Percentiles rank a stretch among this genome's conserved stretches.
These are phyloP conservation scores for Triplophysa dalaica DNA, from an alignment of 2,113 vertebrate species.

Conservation along the genomic window DNA sequence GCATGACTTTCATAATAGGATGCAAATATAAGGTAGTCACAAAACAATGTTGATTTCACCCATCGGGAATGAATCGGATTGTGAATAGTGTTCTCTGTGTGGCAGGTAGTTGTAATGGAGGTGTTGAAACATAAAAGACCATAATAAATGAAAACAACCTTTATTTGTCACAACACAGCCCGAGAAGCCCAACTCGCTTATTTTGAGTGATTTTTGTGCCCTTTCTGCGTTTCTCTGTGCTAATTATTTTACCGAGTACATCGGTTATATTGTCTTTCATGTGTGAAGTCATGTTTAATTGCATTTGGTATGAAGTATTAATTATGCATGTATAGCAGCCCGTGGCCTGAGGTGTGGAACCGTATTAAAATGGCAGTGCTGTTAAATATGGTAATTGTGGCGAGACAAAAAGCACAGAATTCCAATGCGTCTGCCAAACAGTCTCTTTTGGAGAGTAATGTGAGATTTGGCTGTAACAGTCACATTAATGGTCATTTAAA, in stretches of 20 bases:
- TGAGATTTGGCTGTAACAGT: too few species aligned
- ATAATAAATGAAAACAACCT: slow-evolving; percentile 23
- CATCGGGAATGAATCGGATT: too few species aligned
- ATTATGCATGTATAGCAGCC: slow-evolving; percentile 55
- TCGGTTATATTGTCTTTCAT: slow-evolving; percentile 47
- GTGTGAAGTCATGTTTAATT: slow-evolving; percentile 54
- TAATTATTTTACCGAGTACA: slow-evolving; percentile 49
- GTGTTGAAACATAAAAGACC: too few species aligned
- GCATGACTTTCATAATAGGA: too few species aligned
- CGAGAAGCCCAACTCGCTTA: neutral
- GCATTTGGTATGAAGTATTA: slow-evolving; percentile 54
- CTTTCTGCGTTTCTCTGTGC: slow-evolving; percentile 32
- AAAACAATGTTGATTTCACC: too few species aligned
- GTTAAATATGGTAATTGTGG: slow-evolving; percentile 57
- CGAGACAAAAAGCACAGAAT: slow-evolving; percentile 42
- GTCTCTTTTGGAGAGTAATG: too few species aligned
- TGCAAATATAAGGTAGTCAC: too few species aligned
- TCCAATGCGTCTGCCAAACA: slow-evolving; percentile 2
- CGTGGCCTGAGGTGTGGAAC: slow-evolving; percentile 43
- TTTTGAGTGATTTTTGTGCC: slow-evolving; percentile 21
- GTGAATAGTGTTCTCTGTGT: too few species aligned
- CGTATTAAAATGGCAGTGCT: slow-evolving; percentile 48
- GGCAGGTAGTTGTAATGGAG: too few species aligned
- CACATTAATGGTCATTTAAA: too few species aligned
- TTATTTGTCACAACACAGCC: neutral